Evolutionary conservation across 2,113 vertebrate genomes (phyloP).

Genomic region (Salvelinus sp.): DNA sequence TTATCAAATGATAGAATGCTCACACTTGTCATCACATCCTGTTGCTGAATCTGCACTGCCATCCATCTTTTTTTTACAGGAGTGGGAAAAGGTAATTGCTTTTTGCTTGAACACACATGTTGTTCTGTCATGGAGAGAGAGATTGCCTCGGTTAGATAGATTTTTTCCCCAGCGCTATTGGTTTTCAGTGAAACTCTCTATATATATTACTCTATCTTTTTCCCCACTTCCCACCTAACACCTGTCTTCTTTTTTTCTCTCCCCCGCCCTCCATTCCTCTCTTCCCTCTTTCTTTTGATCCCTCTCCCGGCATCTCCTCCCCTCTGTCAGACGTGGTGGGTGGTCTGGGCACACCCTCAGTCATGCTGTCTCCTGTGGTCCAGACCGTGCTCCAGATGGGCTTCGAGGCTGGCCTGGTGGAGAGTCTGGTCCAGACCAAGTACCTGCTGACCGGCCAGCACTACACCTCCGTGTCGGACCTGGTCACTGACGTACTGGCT

Average conservation of each 20-base stretch:
- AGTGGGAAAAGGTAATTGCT: too few relatives aligned
- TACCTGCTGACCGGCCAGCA: constrained; percentile 67
- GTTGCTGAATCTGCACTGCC: background rate
- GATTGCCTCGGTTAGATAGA: background rate
- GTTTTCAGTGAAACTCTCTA: too few relatives aligned
- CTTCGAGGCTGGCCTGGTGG: constrained; percentile 69
- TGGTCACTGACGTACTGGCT: constrained; percentile 75
- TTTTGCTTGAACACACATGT: too few relatives aligned
- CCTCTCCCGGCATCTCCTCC: background rate
- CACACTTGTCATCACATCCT: background rate
- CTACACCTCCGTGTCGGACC: constrained; percentile 72
- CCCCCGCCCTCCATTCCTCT: too few relatives aligned
- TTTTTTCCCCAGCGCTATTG: too few relatives aligned
- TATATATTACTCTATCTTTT: too few relatives aligned
- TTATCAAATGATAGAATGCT: background rate
- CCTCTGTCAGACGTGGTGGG: constrained; percentile 68
- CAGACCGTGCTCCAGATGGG: constrained; percentile 79
- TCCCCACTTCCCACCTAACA: too few relatives aligned
- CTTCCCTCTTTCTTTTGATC: background rate
- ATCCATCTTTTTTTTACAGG: background rate
- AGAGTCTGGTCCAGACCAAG: constrained; percentile 70
- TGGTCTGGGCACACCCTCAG: constrained; percentile 45
- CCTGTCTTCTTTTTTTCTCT: too few relatives aligned
- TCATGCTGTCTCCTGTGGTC: constrained; percentile 64
- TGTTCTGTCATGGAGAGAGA: background rate